Conservation (phyloP, 2,113 vertebrate species). For the Chaetorhynchus papuensis region DNA sequence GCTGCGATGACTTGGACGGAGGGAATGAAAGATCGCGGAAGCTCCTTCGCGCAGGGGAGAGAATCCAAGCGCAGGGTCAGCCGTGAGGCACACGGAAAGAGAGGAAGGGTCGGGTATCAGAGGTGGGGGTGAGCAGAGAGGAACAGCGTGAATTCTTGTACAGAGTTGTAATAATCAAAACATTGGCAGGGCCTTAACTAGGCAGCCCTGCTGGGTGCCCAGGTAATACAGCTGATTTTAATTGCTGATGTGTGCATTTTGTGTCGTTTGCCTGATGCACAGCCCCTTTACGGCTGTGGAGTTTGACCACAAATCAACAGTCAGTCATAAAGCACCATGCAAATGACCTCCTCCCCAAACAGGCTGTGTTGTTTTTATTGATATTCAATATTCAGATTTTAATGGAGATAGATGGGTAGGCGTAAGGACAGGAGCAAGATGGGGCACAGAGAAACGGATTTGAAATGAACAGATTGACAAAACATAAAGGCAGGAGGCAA, state of each 20-base stretch:
- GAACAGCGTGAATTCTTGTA: conserved; percentile 48
- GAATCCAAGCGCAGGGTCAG: neutral
- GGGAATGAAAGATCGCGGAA: neutral
- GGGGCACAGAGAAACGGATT: neutral
- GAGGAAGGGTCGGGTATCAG: conserved; percentile 17
- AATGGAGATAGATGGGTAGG: conserved; percentile 4
- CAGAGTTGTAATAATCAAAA: conserved; percentile 32
- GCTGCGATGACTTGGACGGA: neutral
- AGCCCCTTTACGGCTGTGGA: neutral
- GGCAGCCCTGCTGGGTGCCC: conserved; percentile 38
- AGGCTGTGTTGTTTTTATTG: conserved; percentile 25
- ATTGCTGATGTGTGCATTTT: conserved; percentile 36
- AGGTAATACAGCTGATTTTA: conserved; percentile 25
- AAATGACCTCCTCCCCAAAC: neutral
- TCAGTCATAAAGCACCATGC: neutral
- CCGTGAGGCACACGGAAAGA: neutral
- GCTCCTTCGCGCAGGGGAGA: neutral
- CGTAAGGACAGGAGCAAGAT: neutral
- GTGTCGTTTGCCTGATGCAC: neutral
- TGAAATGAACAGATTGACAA: neutral
- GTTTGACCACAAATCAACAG: conserved; percentile 44
- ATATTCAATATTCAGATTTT: conserved; percentile 50
- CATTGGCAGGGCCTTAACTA: conserved; percentile 37
- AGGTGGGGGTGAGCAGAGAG: neutral
- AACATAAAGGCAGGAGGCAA: neutral